Evolutionary conservation across 2,113 vertebrate genomes (phyloP), one percentile per base, ranked within the genome.

Genomic region (Pitta sordida): DNA sequence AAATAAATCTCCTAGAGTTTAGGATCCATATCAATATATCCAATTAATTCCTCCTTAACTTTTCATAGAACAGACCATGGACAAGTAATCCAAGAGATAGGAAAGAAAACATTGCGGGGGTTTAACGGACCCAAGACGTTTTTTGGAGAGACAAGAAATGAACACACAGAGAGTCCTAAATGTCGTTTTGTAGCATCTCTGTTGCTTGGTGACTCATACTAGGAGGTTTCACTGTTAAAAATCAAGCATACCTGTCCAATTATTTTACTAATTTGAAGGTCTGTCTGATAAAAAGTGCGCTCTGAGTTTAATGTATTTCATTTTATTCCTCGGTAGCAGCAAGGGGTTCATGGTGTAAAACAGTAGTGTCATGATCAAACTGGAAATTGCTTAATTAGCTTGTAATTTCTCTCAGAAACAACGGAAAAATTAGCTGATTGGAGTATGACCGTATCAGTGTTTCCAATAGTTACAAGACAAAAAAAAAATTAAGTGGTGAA

Each of bases 401-500:
- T 48, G 34, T 83, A 58, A 80, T 75, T 81, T 84, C 73, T 83
- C 77, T 93, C 64, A 56, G 56, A 83, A 75, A 69, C 52, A 76
- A 52, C 41, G 48, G 43, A 73, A 93, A 69, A 64, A 52, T 39
- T 13, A 90, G 43, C 91, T 91, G 44, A 20, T 41, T 83, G 64
- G 53, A 75, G 64, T 52, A 34, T 53, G 62, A 23, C 39, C 88
- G 18, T 79, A 69, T 15, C 53, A 78, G 34, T 36, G 60, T 93
- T 95, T 93, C 88, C 77, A 88, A 92, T 69, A 92, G 88, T 82
- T 94, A 94, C 83, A 82, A 74, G 76, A 76, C 18, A 19, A 80
- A 64, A 55, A n/a, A 14, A 8, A 39, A 22, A 21, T 49, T 11
- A 69, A 52, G 13, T n/a, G 20, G 9, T 41, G 24, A 88, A 84